Conservation (phyloP, 2,888 invertebrate genomes). For the Petrolisthes manimaculis region DNA sequence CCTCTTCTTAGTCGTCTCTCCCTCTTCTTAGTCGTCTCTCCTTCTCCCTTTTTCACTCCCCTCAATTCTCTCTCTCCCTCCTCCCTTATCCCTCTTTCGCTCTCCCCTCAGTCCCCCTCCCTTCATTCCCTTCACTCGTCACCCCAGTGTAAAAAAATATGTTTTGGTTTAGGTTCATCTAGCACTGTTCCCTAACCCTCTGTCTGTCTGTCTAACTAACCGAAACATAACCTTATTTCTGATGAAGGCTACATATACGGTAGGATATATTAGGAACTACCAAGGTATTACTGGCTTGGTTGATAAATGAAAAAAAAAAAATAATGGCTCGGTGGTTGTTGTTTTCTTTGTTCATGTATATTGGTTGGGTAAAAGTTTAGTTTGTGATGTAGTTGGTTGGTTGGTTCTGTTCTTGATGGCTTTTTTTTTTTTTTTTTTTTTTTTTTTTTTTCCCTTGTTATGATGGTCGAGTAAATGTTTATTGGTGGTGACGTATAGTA, state of each 20-base stretch:
- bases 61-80: no score
- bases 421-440: background rate
- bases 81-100: no score
- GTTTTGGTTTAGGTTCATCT: no score
- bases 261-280: background rate
- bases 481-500: no score
- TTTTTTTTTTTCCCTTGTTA: background rate
- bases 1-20: background rate
- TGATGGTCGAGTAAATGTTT: background rate
- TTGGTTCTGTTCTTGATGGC: background rate
- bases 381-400: background rate
- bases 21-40: background rate
- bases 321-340: background rate
- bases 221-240: no score
- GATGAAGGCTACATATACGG: no score
- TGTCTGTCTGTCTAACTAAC: no score
- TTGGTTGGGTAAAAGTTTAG: background rate
- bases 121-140: no score
- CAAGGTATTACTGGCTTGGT: background rate
- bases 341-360: background rate
- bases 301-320: background rate
- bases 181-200: no score
- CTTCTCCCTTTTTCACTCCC: no score
- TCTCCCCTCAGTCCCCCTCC: slow-evolving; percentile 22
- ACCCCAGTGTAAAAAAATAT: no score